phyloP scores from a whole-genome alignment of 2,888 invertebrate genomes.

The Hypsopygia costalis region DNA sequence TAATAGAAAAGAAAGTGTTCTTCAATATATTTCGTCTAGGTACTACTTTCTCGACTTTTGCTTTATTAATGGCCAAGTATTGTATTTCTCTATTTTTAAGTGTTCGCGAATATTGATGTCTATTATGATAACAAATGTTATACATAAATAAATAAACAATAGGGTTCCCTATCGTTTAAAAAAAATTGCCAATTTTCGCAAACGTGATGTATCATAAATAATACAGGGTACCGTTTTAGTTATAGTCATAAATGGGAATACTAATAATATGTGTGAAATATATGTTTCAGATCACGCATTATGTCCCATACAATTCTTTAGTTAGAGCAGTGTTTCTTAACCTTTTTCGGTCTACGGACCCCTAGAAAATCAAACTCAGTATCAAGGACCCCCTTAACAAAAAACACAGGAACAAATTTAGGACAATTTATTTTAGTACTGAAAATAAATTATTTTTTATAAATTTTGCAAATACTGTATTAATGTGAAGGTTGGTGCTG shows the following conservation, averaged over 20 bases:
- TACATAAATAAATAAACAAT: no score
- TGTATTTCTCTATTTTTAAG: neutral
- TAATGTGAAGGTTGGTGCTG: no score
- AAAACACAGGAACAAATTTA: no score
- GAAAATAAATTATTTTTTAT: no score
- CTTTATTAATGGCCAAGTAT: neutral
- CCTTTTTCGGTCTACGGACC: no score
- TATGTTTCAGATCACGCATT: slow-evolving; percentile 3
- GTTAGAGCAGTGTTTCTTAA: no score
- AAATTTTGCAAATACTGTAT: no score
- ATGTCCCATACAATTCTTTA: neutral
- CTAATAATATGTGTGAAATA: slow-evolving; percentile 1
- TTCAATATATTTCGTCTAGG: no score
- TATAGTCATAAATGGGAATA: neutral
- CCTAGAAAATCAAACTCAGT: no score
- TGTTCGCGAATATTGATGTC: neutral
- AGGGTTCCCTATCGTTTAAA: neutral
- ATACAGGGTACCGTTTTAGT: slow-evolving; percentile 1
- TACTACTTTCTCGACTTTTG: neutral
- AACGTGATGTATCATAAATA: neutral
- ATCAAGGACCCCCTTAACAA: no score
- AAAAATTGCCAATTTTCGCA: neutral
- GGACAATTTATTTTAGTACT: no score
- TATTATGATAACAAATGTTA: neutral
- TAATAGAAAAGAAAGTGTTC: no score